These are phyloP conservation scores for Xyliphius kryptos DNA, from an alignment of 2,113 vertebrate genomes.

Conservation along the genomic window DNA sequence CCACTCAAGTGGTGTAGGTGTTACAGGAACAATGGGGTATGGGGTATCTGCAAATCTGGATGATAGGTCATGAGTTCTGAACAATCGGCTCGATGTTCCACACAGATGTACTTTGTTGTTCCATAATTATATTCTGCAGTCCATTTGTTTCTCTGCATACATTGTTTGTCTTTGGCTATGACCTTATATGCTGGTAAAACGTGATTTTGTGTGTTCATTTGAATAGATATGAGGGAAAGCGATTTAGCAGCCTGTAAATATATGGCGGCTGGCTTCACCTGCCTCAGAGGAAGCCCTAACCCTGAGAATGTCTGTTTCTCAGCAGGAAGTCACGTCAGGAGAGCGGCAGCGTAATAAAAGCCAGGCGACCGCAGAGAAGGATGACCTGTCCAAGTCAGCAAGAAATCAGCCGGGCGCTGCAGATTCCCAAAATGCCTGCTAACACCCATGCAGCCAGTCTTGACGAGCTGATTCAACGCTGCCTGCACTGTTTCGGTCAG, in stretches of 20 bases:
- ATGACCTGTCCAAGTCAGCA: slow-evolving; percentile 84
- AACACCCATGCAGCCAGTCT: slow-evolving; percentile 71
- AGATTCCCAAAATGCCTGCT: slow-evolving; percentile 58
- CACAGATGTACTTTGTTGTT: no score
- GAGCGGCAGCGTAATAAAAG: slow-evolving; percentile 48
- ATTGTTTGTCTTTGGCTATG: no score
- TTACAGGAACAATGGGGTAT: no score
- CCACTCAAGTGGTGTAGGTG: no score
- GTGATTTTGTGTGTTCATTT: no score
- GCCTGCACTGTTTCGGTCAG: slow-evolving; percentile 78
- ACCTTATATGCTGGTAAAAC: no score
- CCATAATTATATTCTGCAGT: no score
- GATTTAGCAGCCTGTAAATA: not conserved
- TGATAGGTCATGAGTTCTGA: no score
- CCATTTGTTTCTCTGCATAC: no score
- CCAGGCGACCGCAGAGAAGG: slow-evolving; percentile 62
- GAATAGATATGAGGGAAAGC: no score
- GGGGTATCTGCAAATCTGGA: no score
- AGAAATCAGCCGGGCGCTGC: slow-evolving; percentile 76
- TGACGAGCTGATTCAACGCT: slow-evolving; percentile 80
- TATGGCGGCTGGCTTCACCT: not conserved
- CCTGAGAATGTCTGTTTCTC: not conserved
- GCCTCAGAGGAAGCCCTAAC: not conserved
- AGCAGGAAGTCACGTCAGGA: slow-evolving; percentile 62
- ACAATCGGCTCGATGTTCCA: no score